A percentile compares a stretch with the other conserved stretches of the same genome.
phyloP scores from a whole-genome alignment of 2,797 vertebrate species.

The Trachops cirrhosus region DNA sequence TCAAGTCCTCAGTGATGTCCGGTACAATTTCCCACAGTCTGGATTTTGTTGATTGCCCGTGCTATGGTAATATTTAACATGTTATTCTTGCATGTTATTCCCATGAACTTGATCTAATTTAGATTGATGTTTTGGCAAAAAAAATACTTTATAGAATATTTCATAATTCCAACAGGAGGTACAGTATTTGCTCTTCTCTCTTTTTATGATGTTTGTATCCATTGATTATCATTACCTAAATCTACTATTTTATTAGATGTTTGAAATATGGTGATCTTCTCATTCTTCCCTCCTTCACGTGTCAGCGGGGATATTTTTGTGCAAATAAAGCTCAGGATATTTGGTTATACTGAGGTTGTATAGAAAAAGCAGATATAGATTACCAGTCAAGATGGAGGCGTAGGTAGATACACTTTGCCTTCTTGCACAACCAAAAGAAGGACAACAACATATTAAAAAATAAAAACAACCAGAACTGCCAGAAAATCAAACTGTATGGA shows the following conservation, averaged over 20 bases:
- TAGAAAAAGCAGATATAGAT: background rate
- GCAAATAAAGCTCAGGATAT: slow-evolving; percentile 5
- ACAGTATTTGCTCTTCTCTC: background rate
- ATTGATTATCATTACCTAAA: background rate
- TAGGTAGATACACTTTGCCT: too few species aligned
- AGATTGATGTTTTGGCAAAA: background rate
- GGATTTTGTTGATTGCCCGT: background rate
- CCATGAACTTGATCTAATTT: background rate
- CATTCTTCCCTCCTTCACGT: slow-evolving; percentile 29
- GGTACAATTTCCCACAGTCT: background rate
- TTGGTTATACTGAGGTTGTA: background rate
- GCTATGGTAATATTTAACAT: background rate
- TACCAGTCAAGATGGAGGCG: too few species aligned
- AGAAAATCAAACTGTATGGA: too few species aligned
- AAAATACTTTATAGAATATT: background rate
- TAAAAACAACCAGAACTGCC: too few species aligned
- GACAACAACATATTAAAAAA: too few species aligned
- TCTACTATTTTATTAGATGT: background rate
- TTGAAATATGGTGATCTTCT: background rate
- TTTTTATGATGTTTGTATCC: background rate
- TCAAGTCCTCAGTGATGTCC: background rate
- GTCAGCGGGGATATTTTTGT: background rate
- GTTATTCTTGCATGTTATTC: background rate
- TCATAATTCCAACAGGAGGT: background rate
- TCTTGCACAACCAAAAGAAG: too few species aligned